A percentile compares a stretch with the other conserved stretches of the same genome.
phyloP scores from a whole-genome alignment of 1,140 invertebrate species.

The Pseudoatta argentina region DNA sequence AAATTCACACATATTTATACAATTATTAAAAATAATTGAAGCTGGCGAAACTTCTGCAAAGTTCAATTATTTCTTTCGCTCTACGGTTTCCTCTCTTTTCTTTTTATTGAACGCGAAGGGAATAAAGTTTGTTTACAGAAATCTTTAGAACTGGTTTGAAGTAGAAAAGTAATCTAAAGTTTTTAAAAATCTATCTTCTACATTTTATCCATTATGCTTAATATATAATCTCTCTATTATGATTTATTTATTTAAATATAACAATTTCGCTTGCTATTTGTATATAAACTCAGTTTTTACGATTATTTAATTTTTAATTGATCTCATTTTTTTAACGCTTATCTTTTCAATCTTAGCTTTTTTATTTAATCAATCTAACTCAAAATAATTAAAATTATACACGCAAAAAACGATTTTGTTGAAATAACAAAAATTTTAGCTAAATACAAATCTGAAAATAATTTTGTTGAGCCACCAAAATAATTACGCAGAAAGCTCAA shows the following conservation, averaged over 20 bases:
- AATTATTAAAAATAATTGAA: constrained; percentile 28
- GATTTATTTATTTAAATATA: constrained; percentile 6
- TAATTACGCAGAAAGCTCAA: no score
- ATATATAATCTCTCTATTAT: neutral
- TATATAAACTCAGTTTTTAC: neutral
- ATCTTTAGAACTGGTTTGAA: neutral
- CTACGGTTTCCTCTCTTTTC: neutral
- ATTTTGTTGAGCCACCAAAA: no score
- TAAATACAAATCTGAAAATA: no score
- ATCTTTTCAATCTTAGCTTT: neutral
- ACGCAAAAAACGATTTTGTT: no score
- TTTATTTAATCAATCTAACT: neutral
- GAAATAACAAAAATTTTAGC: no score
- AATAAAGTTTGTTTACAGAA: constrained; percentile 10
- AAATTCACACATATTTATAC: neutral
- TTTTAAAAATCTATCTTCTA: neutral
- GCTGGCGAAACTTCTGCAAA: neutral
- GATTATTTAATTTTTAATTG: neutral
- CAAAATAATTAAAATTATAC: neutral
- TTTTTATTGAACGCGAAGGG: neutral
- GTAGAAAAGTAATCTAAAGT: constrained; percentile 30
- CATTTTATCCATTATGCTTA: neutral
- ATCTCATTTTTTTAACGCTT: neutral
- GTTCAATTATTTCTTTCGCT: constrained; percentile 2
- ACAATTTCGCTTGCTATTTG: neutral